A percentile compares a stretch with the other conserved stretches of the same genome.
phyloP scores from a whole-genome alignment of 2,888 invertebrate genomes.

The Spicauda simplicius region DNA sequence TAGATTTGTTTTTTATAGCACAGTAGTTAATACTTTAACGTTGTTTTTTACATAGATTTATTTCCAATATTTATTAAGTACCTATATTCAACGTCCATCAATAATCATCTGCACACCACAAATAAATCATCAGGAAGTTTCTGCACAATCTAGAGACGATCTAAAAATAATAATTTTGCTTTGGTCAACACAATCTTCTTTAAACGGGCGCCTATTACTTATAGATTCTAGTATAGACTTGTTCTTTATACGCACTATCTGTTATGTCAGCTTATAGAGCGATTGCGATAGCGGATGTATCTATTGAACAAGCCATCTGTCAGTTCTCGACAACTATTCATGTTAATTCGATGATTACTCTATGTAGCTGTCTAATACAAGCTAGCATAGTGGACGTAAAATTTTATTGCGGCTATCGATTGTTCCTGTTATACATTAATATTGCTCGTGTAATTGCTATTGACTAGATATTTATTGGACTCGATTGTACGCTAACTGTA shows the following conservation, averaged over 20 bases:
- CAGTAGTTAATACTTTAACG: no score
- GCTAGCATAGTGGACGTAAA: slow-evolving; percentile 34
- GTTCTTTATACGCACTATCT: slow-evolving; percentile 13
- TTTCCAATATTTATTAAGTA: no score
- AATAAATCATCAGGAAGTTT: no score
- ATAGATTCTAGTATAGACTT: neutral
- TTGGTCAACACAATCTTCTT: slow-evolving; percentile 10
- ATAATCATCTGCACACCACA: no score
- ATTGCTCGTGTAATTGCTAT: slow-evolving; percentile 30
- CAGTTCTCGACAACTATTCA: slow-evolving; percentile 63
- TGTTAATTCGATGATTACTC: slow-evolving; percentile 65
- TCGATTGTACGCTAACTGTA: slow-evolving; percentile 20
- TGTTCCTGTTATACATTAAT: slow-evolving; percentile 36
- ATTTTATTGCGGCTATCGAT: slow-evolving; percentile 35
- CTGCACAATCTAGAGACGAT: no score
- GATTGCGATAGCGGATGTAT: slow-evolving; percentile 28
- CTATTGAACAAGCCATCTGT: slow-evolving; percentile 62
- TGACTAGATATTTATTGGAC: slow-evolving; percentile 36
- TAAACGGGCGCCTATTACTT: slow-evolving; percentile 19
- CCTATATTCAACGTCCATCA: no score
- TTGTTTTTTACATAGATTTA: no score
- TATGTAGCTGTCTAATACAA: slow-evolving; percentile 43
- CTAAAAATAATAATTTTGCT: neutral
- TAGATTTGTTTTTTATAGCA: no score
- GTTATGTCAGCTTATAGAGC: slow-evolving; percentile 15